Percentiles rank a stretch among this genome's conserved stretches.
Conservation (phyloP, 2,888 invertebrate species). For the Mythimna albipuncta region DNA sequence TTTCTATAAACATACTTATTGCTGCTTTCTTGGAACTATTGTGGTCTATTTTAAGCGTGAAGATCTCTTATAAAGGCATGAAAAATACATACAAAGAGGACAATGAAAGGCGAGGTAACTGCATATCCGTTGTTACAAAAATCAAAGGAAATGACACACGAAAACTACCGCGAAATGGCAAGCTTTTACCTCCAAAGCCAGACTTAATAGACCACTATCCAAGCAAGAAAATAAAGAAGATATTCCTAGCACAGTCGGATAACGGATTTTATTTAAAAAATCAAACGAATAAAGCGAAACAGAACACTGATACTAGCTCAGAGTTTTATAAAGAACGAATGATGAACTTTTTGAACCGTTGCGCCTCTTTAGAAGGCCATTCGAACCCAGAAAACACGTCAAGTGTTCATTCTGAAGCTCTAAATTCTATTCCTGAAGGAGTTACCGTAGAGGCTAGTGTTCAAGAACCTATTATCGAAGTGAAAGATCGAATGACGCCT, state of each 20-base stretch:
- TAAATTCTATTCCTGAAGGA: slow-evolving; percentile 81
- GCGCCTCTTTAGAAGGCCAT: slow-evolving; percentile 81
- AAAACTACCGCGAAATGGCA: slow-evolving; percentile 82
- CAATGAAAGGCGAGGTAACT: slow-evolving; percentile 85
- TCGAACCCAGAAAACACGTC: slow-evolving; percentile 81
- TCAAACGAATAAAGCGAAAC: slow-evolving; percentile 86
- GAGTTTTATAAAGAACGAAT: slow-evolving; percentile 87
- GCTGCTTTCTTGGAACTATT: slow-evolving; percentile 90
- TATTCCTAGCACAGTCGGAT: slow-evolving; percentile 85
- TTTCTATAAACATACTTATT: slow-evolving; percentile 91
- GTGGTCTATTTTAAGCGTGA: slow-evolving; percentile 91
- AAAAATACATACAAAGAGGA: slow-evolving; percentile 91
- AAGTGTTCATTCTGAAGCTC: slow-evolving; percentile 79
- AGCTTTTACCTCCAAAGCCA: slow-evolving; percentile 85
- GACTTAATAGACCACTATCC: slow-evolving; percentile 90
- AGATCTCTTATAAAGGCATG: slow-evolving; percentile 92
- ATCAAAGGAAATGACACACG: slow-evolving; percentile 89
- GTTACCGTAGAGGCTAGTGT: slow-evolving; percentile 68
- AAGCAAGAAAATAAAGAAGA: slow-evolving; percentile 88
- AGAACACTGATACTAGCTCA: slow-evolving; percentile 84
- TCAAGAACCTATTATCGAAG: slow-evolving; percentile 51
- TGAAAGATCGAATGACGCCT: slow-evolving; percentile 72
- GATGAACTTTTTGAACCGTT: slow-evolving; percentile 85
- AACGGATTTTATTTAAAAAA: slow-evolving; percentile 85
- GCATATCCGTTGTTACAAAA: slow-evolving; percentile 89